Conservation (phyloP, 2,797 vertebrate genomes). For the Spheniscus humboldti region DNA sequence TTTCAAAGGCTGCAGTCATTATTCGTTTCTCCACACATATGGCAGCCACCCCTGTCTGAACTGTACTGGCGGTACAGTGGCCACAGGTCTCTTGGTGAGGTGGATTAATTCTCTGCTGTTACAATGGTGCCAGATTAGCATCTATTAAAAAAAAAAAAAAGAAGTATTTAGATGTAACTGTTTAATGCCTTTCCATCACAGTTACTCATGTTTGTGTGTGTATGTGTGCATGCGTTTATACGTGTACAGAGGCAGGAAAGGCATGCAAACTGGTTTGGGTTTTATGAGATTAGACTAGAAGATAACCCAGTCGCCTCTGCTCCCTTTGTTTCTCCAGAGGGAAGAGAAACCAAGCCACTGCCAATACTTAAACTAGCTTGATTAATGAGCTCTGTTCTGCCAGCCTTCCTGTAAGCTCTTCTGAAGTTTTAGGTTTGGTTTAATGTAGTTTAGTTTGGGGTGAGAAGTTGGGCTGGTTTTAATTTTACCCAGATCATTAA, state of each 20-base stretch:
- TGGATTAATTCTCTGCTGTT: not conserved
- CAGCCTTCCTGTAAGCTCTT: not conserved
- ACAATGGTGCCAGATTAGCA: not conserved
- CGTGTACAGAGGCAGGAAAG: not conserved
- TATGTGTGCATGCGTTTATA: not conserved
- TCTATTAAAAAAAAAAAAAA: not conserved
- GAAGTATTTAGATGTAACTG: not conserved
- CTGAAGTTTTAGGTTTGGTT: conserved; percentile 21
- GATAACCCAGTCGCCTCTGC: not conserved
- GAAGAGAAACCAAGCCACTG: not conserved
- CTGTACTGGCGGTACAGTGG: not conserved
- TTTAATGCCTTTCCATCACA: not conserved
- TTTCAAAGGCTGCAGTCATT: not conserved
- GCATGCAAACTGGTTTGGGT: not conserved
- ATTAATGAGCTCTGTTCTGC: conserved; percentile 15
- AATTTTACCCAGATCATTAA: conserved; percentile 33
- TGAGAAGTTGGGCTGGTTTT: not conserved
- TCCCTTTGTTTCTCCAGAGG: not conserved
- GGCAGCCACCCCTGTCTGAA: not conserved
- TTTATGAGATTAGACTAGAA: not conserved
- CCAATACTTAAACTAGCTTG: not conserved
- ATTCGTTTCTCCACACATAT: not conserved
- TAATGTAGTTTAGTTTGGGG: not conserved
- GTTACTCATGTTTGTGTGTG: not conserved
- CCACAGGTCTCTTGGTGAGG: not conserved